Evolutionary conservation across 2,113 vertebrate genomes (phyloP).

Genomic region (Hydrochoerus hydrochaeris): DNA sequence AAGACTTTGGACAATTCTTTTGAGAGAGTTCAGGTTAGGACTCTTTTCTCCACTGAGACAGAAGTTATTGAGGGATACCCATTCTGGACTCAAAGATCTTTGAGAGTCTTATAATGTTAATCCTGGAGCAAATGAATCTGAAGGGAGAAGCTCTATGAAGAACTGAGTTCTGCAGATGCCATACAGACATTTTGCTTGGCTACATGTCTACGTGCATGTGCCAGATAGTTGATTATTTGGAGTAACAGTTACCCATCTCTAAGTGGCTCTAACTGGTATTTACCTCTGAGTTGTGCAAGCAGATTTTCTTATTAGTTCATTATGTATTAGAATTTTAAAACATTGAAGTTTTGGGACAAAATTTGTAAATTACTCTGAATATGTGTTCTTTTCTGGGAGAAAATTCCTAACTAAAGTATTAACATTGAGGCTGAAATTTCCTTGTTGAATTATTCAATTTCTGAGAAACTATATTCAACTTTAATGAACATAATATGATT

Average conservation of each 20-base stretch:
- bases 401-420: constrained; percentile 4
- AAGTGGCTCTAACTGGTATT: not conserved
- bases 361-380: not conserved
- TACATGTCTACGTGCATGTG: not conserved
- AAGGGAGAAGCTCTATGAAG: not conserved
- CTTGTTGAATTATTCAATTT: not conserved
- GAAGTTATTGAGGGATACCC: not conserved
- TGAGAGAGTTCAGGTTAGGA: not conserved
- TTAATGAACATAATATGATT: not conserved
- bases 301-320: not conserved
- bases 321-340: not conserved
- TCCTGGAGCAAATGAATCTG: not conserved
- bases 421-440: not conserved
- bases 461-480: not conserved
- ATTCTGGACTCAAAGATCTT: not conserved
- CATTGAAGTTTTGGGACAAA: not conserved
- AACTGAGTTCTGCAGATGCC: not conserved
- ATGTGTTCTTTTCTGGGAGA: not conserved
- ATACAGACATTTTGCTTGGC: not conserved
- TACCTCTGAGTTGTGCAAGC: not conserved
- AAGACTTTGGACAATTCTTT: not conserved
- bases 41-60: not conserved
- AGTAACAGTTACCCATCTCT: not conserved
- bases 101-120: not conserved
- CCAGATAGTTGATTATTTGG: not conserved